Conservation (phyloP, 2,888 invertebrate genomes). For the Alloplasta piceator region DNA sequence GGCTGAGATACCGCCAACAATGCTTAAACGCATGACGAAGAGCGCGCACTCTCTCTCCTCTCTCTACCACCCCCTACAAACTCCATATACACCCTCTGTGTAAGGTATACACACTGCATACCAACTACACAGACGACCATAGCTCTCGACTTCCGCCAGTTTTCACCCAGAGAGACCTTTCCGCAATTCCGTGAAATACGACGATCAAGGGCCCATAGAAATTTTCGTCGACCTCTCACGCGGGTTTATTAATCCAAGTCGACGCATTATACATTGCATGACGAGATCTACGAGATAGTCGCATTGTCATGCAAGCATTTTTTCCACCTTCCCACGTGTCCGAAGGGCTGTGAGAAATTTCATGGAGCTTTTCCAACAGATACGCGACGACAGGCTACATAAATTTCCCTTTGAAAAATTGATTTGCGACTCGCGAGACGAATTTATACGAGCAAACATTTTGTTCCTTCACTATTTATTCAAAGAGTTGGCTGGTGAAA, state of each 20-base stretch:
- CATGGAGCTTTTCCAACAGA: no score
- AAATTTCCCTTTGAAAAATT: no score
- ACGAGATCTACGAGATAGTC: slow-evolving; percentile 21
- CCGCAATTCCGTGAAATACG: slow-evolving; percentile 54
- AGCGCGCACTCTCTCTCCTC: slow-evolving; percentile 60
- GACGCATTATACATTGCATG: background rate
- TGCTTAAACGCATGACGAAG: slow-evolving; percentile 77
- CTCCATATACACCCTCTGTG: background rate
- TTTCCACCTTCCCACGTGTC: background rate
- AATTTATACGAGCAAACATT: no score
- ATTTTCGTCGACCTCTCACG: slow-evolving; percentile 38
- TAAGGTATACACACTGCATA: background rate
- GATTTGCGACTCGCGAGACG: no score
- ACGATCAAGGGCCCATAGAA: slow-evolving; percentile 50
- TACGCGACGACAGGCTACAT: no score
- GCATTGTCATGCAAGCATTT: slow-evolving; percentile 8
- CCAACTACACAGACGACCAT: background rate
- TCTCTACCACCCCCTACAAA: background rate
- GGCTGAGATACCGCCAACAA: slow-evolving; percentile 79
- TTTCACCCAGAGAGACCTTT: slow-evolving; percentile 52
- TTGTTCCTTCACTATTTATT: no score
- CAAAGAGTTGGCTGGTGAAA: no score
- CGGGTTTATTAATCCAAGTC: slow-evolving; percentile 47
- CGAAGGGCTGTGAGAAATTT: background rate
- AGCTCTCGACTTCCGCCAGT: slow-evolving; percentile 49